Base-by-base conservation (phyloP, 2,113 vertebrate species). In the Brevimyrus niger region DNA sequence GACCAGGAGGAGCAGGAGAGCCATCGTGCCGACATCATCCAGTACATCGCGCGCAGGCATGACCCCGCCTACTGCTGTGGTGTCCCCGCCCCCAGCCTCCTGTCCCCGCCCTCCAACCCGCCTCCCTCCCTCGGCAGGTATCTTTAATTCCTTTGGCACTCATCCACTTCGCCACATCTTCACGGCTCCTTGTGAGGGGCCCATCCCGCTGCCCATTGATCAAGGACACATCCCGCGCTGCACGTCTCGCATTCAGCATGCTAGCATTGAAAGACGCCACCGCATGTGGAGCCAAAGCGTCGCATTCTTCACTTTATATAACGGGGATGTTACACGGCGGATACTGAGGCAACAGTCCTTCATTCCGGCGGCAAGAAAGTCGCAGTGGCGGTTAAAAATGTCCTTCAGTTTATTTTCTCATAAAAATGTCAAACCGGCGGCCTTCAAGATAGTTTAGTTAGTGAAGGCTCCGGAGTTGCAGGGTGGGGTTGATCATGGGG, bases 81-180 rank as follows among this genome's bases (percentile, higher is more conserved):
- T 55, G 94, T 95, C 86, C 90, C 94, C 87, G 92, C 95, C 83
- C 82, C 94, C 11, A 92, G 92, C 89, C 95, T 97, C 92, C 95
- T 96, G 91, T 95, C 97, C 65, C 94, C 96, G 90, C 96, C 97
- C 3, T 91, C 96, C 93, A 96, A 97, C 92, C 97, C 97, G 91
- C 94, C 97, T 94, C 97, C 97, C 93, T 95, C 97, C 97, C 97
- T 98, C 95, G 97, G 98, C 98, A 99, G 98, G 98, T 98, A 99
- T 98, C 96, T 97, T 99, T 96, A 96, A 96, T 96, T 96, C 93
- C 94, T 94, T 96, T 95, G 93, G 93, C 95, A 96, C 95, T 95
- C 96, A 96, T 96, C 94, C 94, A 90, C 91, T 89, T 42, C 73
- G 35, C 88, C 58, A 65, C 90, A 87, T 90, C 86, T 53, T 4